Evolutionary conservation across 2,797 vertebrate genomes (phyloP), one percentile per base, ranked within the genome.

Genomic region (Trachurus trachurus): DNA sequence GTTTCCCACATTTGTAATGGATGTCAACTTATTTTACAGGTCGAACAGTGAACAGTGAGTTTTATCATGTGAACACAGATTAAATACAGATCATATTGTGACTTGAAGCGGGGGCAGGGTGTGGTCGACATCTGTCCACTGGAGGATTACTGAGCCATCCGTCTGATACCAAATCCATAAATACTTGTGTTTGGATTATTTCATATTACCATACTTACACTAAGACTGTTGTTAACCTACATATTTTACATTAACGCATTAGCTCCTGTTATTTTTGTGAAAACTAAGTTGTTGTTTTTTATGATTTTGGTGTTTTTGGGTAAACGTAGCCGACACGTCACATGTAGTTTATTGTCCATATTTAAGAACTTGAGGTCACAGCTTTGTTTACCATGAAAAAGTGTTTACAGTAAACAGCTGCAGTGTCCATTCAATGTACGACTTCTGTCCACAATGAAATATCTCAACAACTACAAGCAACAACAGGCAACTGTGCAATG

Each of bases 151-250:
- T 17, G 45, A 70, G 4, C 68, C 66, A 11, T 6, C 47, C 67
- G 0, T 57, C 61, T n/a, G n/a, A 75, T 39, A 37, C 3, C 2
- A 77, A 81, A 86, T 62, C 78, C 81, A 79, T 86, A 84, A 88
- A 80, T 83, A 89, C 75, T 78, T 42, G 9, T 80, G 50, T 82
- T 84, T 79, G 84, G 87, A 90, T 88, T 82, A 79, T n/a, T 66
- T 17, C 83, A 85, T 73, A 84, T 91, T 90, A 84, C 61, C 76
- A 26, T 74, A 22, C 71, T 90, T 83, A 87, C 78, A 79, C 11
- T 89, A 86, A 88, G 81, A 19, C 83, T 31, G 81, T 37, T 83
- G 84, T 87, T 91, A 91, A 88, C 89, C 91, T 87, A 91, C 75
- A 89, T 92, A 77, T 82, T 66, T 9, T 3, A 79, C 84, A 80